phyloP scores from a whole-genome alignment of 2,888 invertebrate species.

The Xestoiulus laeticollis region DNA sequence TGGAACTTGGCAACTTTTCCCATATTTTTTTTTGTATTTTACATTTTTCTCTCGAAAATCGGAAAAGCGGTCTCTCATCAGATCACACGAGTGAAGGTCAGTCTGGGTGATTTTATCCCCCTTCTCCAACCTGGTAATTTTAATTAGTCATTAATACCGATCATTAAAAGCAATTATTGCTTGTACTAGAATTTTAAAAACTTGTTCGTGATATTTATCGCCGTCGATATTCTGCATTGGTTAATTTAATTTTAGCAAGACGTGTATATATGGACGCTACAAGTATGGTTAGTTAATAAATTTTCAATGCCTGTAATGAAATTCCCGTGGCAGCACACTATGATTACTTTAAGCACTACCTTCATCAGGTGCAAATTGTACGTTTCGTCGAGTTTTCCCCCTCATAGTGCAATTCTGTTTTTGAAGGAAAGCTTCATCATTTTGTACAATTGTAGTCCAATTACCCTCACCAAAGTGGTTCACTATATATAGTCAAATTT shows the following conservation, averaged over 20 bases:
- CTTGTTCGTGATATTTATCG: not conserved
- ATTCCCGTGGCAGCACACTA: not conserved
- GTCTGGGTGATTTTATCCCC: not conserved
- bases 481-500: no score
- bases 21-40: not conserved
- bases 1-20: not conserved
- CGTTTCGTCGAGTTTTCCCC: not conserved
- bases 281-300: not conserved
- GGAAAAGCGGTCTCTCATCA: not conserved
- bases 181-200: not conserved
- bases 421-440: not conserved
- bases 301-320: not conserved
- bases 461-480: not conserved
- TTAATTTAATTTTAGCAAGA: not conserved
- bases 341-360: not conserved
- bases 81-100: not conserved
- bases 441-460: not conserved
- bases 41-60: not conserved
- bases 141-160: conserved; percentile 8
- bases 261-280: not conserved
- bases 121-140: not conserved
- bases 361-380: not conserved
- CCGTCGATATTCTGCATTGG: not conserved
- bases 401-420: not conserved
- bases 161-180: not conserved